phyloP scores from a whole-genome alignment of 2,888 invertebrate species.

The Muscina levida region DNA sequence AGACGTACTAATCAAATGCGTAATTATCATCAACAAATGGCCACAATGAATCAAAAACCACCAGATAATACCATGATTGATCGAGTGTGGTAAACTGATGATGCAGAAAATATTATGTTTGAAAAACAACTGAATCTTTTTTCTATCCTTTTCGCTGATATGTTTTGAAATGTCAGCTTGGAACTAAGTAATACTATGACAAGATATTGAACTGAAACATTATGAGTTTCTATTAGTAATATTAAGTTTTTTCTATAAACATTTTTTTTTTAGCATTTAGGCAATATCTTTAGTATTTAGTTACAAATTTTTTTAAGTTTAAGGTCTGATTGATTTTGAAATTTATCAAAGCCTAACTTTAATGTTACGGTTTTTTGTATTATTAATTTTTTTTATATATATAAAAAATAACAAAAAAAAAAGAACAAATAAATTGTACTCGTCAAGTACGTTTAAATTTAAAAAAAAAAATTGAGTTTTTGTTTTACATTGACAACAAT shows the following conservation, averaged over 20 bases:
- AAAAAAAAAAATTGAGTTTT: no score
- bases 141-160: no score
- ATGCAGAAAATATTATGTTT: no score
- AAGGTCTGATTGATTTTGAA: not conserved
- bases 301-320: constrained; percentile 6
- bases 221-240: not conserved
- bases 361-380: no score
- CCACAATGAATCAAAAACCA: constrained; percentile 81
- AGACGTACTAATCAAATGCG: constrained; percentile 86
- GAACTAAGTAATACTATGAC: not conserved
- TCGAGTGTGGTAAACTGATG: constrained; percentile 89
- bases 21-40: constrained; percentile 84
- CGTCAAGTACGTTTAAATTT: no score
- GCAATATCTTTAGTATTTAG: not conserved
- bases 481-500: no score
- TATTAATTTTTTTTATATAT: no score
- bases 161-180: not conserved
- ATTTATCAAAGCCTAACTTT: no score
- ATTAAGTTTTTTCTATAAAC: not conserved
- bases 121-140: no score
- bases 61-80: constrained; percentile 93
- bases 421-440: no score
- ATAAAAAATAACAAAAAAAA: no score
- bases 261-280: not conserved
- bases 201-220: not conserved